Evolutionary conservation across 1,140 invertebrate genomes (phyloP).

Genomic region (Cydia splendana): DNA sequence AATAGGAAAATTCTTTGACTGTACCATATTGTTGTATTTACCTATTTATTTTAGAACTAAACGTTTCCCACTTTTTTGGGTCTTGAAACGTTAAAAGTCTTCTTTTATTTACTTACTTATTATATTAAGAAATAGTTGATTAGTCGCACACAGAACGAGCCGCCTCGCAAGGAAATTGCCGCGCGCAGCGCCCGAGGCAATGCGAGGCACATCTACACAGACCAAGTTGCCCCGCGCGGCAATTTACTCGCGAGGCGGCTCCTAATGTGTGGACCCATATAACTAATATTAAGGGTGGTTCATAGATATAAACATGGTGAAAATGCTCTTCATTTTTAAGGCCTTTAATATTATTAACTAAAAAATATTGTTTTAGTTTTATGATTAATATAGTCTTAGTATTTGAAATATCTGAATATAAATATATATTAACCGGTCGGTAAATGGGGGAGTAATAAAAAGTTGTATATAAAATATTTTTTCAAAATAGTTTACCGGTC

Average conservation of each 20-base stretch:
- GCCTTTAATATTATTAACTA: background rate
- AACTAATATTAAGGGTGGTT: background rate
- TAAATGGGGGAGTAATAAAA: background rate
- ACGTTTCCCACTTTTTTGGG: too few species aligned
- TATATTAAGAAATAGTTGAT: background rate
- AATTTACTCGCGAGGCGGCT: too few species aligned
- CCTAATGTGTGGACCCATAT: background rate
- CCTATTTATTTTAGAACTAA: too few species aligned
- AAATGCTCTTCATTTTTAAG: background rate
- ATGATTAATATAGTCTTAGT: background rate
- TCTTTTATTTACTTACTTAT: too few species aligned
- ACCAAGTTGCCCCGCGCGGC: too few species aligned
- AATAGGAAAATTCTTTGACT: too few species aligned
- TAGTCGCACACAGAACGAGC: too few species aligned
- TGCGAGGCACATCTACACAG: too few species aligned
- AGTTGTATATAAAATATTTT: constrained; percentile 9
- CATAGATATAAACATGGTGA: background rate
- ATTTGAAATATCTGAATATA: background rate
- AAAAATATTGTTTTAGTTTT: background rate
- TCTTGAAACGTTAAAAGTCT: background rate
- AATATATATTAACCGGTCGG: background rate
- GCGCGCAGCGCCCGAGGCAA: too few species aligned
- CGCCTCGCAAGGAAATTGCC: too few species aligned
- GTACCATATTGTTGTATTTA: too few species aligned
- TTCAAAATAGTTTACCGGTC: background rate